phyloP scores from a whole-genome alignment of 2,797 vertebrate species.

The Cuniculus paca region DNA sequence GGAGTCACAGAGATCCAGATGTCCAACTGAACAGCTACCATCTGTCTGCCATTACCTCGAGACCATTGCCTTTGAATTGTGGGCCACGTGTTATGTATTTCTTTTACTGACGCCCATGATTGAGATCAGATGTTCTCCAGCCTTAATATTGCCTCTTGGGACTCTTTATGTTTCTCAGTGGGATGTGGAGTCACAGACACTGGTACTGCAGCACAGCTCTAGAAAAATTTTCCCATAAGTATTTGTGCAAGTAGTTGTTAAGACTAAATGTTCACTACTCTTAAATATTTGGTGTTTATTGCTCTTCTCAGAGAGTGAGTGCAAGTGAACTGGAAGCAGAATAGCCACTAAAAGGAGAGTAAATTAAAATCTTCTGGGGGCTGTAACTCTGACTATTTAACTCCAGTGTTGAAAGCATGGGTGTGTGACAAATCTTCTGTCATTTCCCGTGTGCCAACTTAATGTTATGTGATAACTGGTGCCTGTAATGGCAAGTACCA shows the following conservation, averaged over 20 bases:
- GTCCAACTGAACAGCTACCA: conserved; percentile 68
- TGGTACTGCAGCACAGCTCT: conserved; percentile 32
- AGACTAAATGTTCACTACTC: neutral
- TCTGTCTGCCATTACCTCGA: conserved; percentile 21
- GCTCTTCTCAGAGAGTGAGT: conserved; percentile 19
- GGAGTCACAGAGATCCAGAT: conserved; percentile 65
- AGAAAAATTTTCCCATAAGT: conserved; percentile 57
- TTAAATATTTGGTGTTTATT: conserved; percentile 54
- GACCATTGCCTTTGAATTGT: conserved; percentile 47
- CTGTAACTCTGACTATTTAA: neutral
- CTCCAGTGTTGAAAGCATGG: conserved; percentile 13
- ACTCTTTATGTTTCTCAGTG: conserved; percentile 51
- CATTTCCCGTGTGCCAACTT: neutral
- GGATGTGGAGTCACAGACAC: neutral
- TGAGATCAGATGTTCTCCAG: conserved; percentile 73
- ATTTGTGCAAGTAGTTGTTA: conserved; percentile 14
- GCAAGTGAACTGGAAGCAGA: conserved; percentile 44
- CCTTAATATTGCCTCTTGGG: conserved; percentile 58
- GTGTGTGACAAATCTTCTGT: neutral
- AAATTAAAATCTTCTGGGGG: neutral
- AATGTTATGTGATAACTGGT: neutral
- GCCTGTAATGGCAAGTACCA: neutral
- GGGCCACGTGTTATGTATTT: conserved; percentile 72
- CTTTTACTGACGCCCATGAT: conserved; percentile 35
- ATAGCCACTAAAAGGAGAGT: neutral